Evolutionary conservation across 2,113 vertebrate genomes (phyloP), one percentile per base, ranked within the genome.

Genomic region (Hepsetus odoe): DNA sequence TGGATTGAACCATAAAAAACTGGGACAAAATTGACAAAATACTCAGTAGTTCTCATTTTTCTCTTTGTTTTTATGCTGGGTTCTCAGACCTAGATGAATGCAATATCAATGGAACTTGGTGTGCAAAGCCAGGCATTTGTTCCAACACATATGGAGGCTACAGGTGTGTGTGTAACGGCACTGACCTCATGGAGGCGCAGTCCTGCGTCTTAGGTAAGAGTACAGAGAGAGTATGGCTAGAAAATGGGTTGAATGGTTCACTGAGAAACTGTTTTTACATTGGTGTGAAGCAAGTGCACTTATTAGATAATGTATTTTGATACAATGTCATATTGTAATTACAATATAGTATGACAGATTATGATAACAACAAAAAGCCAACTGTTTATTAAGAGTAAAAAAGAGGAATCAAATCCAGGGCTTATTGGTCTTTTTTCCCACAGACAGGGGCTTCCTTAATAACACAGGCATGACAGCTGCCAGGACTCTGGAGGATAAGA

Each of bases 81-180:
- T 59, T 49, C 72, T 61, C 87, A 95, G 94, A 95, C 79, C 78
- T 94, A 61, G 91, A 95, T 66, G 94, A 95, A 83, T 95, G 93
- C 75, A 33, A 71, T 22, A 26, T 83, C 38, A 88, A 87, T 1
- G 87, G 92, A 79, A 80, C 76, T 0, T 38, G 4, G 3, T 95
- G 94, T 75, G 76, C 71, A 44, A 51, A 1, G 2, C 83, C 89
- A n/a, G 88, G 92, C 4, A 56, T 86, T 30, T 95, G 94, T 66
- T 7, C 65, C 68, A 95, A 95, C 88, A 95, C 94, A 1, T 94
- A 94, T 0, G 94, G 94, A 40, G 89, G 93, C 68, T 92, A 92
- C 87, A 90, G 90, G 77, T 95, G 94, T 85, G 68, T 94, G 44
- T 95, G 94, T 85, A 93, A 95, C 6, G 89, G 88, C 69, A 93